A percentile compares a stretch with the other conserved stretches of the same genome.
Conservation (phyloP, 1,140 invertebrate species). For the Trypoxylus dichotomus region DNA sequence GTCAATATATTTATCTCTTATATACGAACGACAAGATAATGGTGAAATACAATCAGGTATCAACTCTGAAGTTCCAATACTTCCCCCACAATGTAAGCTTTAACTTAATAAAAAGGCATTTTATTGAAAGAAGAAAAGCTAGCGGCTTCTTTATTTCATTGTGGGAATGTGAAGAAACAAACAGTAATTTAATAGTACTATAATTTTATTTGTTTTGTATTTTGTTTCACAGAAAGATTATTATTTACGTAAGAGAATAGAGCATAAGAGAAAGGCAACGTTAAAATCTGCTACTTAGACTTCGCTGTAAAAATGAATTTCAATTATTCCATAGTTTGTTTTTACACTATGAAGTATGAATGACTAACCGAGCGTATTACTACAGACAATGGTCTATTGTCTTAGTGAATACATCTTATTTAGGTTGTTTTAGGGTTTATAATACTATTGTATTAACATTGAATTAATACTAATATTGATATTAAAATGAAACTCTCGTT, state of each 20-base stretch:
- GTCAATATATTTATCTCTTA: background rate
- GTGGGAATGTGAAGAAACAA: background rate
- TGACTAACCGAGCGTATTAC: background rate
- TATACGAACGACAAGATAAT: background rate
- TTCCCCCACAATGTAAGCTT: background rate
- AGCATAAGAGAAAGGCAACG: background rate
- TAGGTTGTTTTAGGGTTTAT: background rate
- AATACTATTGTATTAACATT: no score
- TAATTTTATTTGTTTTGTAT: background rate
- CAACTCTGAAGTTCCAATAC: background rate
- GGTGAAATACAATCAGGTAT: background rate
- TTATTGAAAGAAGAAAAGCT: background rate
- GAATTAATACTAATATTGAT: no score
- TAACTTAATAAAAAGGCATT: background rate
- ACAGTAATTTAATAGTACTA: background rate
- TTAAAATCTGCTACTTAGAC: background rate
- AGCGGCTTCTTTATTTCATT: background rate
- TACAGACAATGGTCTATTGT: background rate
- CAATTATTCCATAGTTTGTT: background rate
- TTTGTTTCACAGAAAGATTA: background rate
- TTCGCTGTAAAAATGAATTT: background rate
- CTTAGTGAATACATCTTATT: background rate
- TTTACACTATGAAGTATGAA: background rate
- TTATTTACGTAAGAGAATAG: background rate
- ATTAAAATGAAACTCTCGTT: no score